Base-by-base conservation (phyloP, 1,140 invertebrate species). In the Mycetomoellerius zeteki region DNA sequence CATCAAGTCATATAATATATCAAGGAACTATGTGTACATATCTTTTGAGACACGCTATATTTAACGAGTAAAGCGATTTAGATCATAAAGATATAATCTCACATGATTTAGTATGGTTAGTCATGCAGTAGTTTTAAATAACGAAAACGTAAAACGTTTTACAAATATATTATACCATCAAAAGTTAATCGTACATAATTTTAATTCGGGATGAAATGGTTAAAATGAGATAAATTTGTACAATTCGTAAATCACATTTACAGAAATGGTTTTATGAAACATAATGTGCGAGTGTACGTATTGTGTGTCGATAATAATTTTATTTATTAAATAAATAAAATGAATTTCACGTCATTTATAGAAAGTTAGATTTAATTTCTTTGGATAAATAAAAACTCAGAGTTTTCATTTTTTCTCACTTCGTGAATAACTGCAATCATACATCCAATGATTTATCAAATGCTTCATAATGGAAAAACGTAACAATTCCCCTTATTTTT, bases 31-130 rank as follows among this genome's bases (percentile, higher is more conserved):
- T 84, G 33, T 72, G 52, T 54, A 58, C 33, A 37, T 84, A 75
- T 84, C 65, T 84, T 84, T 84, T 60, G 69, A 60, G 52, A 82
- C 80, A 84, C 69, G 80, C 80, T 58, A 82, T 54, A 84, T 84
- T 84, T 84, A 84, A 84, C 73, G 80, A 73, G 80, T 56, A 47
- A 84, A 84, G 54, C 69, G 69, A 84, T 84, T 84, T 84, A 84
- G 80, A 82, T 82, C 67, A 37, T 19, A 19, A 27, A 73, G 80
- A 84, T 84, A 84, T 47, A 73, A 84, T 84, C 80, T 84, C 27
- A 69, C 27, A 75, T 75, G 80, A 75, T 75, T 60, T 75, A 75
- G 69, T 60, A 43, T 54, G 4, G 54, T 60, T 84, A 60, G 37
- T 50, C 80, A 84, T 73, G 69, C 80, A 24, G 56, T 37, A 37